A percentile compares a stretch with the other conserved stretches of the same genome.
Conservation (phyloP, 2,113 vertebrate species). For the Sula dactylatra region DNA sequence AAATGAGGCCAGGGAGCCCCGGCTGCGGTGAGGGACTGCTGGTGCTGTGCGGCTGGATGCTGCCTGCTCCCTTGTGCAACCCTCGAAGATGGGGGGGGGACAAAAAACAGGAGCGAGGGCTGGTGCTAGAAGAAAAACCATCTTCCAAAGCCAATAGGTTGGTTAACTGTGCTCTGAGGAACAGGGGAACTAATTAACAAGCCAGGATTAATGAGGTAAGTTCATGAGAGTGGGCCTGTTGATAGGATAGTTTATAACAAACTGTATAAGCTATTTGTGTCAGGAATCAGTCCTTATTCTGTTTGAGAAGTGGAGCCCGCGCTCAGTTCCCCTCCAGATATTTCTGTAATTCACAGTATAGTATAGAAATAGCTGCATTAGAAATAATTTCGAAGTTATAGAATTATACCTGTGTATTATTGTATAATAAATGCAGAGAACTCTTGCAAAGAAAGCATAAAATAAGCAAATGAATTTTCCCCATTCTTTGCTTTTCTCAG, state of each 20-base stretch:
- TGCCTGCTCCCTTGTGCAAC: background rate
- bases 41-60: background rate
- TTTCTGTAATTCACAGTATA: background rate
- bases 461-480: background rate
- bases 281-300: background rate
- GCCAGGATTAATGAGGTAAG: background rate
- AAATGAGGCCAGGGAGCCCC: rapidly evolving
- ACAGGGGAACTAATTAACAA: background rate
- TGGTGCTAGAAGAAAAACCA: background rate
- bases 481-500: background rate
- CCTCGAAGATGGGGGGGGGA: background rate
- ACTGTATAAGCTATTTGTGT: background rate
- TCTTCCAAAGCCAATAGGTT: background rate
- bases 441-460: background rate
- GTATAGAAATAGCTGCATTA: background rate
- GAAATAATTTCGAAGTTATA: background rate
- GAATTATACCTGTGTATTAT: background rate
- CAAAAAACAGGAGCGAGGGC: background rate
- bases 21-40: no score
- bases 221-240: background rate
- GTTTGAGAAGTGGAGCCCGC: background rate
- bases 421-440: background rate
- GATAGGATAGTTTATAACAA: background rate
- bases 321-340: background rate
- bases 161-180: background rate